Conservation (phyloP, 1,140 invertebrate genomes). For the Anastatus disparis region DNA sequence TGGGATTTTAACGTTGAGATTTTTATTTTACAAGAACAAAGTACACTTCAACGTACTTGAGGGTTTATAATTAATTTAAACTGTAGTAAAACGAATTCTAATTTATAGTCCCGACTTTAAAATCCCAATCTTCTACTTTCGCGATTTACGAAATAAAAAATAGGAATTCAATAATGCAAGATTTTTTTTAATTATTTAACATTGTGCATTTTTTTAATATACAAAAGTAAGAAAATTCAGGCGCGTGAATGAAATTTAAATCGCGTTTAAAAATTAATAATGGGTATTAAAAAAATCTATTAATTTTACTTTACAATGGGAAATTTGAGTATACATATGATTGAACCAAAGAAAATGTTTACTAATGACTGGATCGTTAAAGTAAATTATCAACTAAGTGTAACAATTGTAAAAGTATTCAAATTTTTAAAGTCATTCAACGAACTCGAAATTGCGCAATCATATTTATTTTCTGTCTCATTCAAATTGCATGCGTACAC, state of each 20-base stretch:
- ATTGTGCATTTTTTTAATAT: too few relatives aligned
- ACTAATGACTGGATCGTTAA: neutral
- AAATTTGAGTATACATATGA: neutral
- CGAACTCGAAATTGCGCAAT: neutral
- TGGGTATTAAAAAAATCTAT: too few relatives aligned
- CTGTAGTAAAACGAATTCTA: neutral
- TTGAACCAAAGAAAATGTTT: neutral
- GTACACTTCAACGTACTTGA: too few relatives aligned
- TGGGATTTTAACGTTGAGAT: conserved; percentile 1
- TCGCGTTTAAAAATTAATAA: too few relatives aligned
- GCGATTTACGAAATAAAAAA: neutral
- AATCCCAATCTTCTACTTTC: neutral
- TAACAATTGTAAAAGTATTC: neutral
- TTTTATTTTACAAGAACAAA: too few relatives aligned
- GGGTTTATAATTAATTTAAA: too few relatives aligned
- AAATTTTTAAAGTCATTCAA: neutral
- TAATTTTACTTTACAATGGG: neutral
- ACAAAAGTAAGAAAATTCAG: too few relatives aligned
- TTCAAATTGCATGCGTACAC: neutral
- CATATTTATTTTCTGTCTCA: neutral
- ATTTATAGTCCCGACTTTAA: neutral
- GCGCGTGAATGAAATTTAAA: too few relatives aligned
- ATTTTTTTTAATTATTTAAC: too few relatives aligned
- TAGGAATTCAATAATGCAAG: neutral
- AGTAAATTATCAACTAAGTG: neutral